Percentiles rank a stretch among this genome's conserved stretches.
Evolutionary conservation across 2,113 vertebrate species (phyloP).

Genomic region (Bos javanicus): DNA sequence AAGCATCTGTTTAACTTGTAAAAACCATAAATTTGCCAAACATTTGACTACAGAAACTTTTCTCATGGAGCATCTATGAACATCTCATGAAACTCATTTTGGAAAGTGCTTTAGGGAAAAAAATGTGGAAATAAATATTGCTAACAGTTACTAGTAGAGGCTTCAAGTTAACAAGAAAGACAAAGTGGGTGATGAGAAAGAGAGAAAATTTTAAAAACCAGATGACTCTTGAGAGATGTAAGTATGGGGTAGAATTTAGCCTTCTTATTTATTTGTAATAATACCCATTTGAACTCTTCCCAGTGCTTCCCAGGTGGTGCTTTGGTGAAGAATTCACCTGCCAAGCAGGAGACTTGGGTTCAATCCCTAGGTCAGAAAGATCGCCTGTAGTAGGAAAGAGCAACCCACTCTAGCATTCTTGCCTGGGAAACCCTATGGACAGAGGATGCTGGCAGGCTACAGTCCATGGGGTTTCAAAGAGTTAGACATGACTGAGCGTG

Average conservation of each 20-base stretch:
- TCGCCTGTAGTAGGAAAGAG: neutral
- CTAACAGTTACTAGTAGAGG: neutral
- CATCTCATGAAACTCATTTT: neutral
- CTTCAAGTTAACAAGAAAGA: constrained; percentile 6
- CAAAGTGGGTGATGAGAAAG: neutral
- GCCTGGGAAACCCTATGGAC: neutral
- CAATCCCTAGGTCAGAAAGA: neutral
- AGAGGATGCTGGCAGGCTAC: neutral
- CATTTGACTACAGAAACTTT: neutral
- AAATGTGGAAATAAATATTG: constrained; percentile 20
- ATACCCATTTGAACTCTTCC: neutral
- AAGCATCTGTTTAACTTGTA: neutral
- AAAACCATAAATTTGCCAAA: neutral
- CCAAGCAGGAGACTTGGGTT: neutral
- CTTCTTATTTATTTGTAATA: neutral
- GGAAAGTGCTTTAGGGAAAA: neutral
- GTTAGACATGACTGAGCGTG: neutral
- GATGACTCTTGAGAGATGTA: neutral
- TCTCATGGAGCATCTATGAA: neutral
- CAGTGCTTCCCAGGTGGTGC: neutral
- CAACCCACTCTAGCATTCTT: neutral
- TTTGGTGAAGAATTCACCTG: neutral
- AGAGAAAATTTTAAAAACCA: neutral
- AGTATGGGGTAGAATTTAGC: neutral
- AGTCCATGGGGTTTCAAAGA: neutral